A percentile compares a stretch with the other conserved stretches of the same genome.
These are phyloP conservation scores for Corythornis cristatus DNA, from an alignment of 2,113 vertebrate species.

Conservation along the genomic window DNA sequence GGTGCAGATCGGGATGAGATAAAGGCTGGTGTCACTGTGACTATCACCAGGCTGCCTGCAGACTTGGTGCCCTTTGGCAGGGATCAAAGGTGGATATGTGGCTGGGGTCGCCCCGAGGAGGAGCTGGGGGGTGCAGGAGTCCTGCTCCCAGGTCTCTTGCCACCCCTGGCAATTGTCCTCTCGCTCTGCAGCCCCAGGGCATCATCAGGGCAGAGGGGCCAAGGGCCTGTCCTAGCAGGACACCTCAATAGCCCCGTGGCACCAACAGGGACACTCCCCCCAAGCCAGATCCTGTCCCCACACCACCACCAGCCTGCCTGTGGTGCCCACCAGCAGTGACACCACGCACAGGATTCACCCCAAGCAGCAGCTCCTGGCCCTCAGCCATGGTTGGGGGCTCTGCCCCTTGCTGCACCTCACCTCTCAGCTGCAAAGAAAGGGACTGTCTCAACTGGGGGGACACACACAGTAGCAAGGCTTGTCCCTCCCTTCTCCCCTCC, in stretches of 20 bases:
- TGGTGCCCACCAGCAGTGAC: too few species aligned
- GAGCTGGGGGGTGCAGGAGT: not conserved
- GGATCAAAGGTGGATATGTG: rapidly evolving
- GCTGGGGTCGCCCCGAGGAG: not conserved
- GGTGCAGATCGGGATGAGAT: not conserved
- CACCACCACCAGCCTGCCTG: not conserved
- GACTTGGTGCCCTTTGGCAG: not conserved
- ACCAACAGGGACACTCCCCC: not conserved
- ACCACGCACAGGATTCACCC: not conserved
- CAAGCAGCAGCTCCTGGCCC: not conserved
- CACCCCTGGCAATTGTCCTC: rapidly evolving
- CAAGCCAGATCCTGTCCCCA: not conserved
- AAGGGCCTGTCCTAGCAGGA: not conserved
- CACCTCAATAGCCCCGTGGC: not conserved
- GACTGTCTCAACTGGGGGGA: not conserved
- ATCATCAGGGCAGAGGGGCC: not conserved
- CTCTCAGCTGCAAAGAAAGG: not conserved
- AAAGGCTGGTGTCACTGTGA: not conserved
- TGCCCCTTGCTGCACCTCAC: not conserved
- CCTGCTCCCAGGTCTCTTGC: not conserved
- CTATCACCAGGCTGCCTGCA: rapidly evolving
- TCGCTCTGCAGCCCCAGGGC: not conserved
- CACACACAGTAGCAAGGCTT: rapidly evolving
- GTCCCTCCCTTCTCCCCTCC: not conserved
- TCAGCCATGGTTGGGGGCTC: not conserved